A percentile compares a stretch with the other conserved stretches of the same genome.
Evolutionary conservation across 2,888 invertebrate species (phyloP).

Genomic region (Thymelicus acteon): DNA sequence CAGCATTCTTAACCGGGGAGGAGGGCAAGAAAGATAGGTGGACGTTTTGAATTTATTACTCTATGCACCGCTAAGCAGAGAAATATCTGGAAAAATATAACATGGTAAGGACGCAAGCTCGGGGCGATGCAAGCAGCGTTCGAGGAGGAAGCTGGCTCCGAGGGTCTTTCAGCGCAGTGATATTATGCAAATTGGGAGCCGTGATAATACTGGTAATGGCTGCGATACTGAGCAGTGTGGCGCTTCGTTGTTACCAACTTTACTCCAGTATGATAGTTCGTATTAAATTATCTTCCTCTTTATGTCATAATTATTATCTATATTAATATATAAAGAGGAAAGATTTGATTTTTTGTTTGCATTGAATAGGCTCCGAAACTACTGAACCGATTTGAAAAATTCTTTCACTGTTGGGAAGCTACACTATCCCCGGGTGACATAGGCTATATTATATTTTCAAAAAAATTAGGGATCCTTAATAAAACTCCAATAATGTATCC

Average conservation of each 20-base stretch:
- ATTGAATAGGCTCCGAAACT: too few species aligned
- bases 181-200: constrained; percentile 21
- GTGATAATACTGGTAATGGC: constrained; percentile 14
- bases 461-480: too few species aligned
- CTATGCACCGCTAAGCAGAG: constrained; percentile 23
- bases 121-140: constrained; percentile 12
- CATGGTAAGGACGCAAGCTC: constrained; percentile 17
- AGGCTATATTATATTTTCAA: too few species aligned
- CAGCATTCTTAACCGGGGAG: neutral
- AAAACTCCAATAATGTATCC: too few species aligned
- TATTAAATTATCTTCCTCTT: too few species aligned
- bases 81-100: constrained; percentile 37
- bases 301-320: too few species aligned
- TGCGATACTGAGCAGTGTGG: neutral
- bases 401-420: too few species aligned
- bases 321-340: too few species aligned
- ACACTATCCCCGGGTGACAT: too few species aligned
- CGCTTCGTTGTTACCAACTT: neutral
- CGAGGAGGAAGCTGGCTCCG: constrained; percentile 1
- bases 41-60: constrained; percentile 6
- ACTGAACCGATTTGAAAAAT: too few species aligned
- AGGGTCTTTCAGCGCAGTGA: neutral
- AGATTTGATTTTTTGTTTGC: too few species aligned
- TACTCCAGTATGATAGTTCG: neutral
- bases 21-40: neutral